Conservation (phyloP, 92 coral and sea anemone species). For the Zoanthus sociatus region DNA sequence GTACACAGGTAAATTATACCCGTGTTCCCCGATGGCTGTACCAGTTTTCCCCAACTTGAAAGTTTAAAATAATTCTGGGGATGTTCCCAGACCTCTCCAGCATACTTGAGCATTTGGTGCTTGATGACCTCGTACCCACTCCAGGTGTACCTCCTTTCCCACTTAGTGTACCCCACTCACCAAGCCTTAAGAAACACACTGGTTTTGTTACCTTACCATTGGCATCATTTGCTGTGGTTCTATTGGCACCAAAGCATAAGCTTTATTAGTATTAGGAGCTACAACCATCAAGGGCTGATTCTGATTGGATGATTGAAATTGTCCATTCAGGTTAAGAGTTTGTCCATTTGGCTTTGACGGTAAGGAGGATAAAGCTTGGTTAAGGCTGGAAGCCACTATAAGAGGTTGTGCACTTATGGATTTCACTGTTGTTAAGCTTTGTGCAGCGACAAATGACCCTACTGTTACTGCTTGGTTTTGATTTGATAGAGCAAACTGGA, state of each 20-base stretch:
- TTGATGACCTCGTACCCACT: too few relatives aligned
- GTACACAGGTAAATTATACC: too few relatives aligned
- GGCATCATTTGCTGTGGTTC: constrained; percentile 43
- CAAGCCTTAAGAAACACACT: too few relatives aligned
- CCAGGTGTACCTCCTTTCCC: too few relatives aligned
- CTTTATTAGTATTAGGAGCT: constrained; percentile 47
- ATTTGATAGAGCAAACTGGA: constrained; percentile 21
- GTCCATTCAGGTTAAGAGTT: constrained; percentile 33
- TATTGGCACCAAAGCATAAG: constrained; percentile 39
- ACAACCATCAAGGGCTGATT: constrained; percentile 46
- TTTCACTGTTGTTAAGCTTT: constrained; percentile 8
- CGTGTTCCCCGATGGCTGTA: too few relatives aligned
- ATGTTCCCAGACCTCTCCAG: too few relatives aligned
- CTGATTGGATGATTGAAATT: constrained; percentile 29
- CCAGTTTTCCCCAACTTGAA: too few relatives aligned
- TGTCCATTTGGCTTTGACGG: constrained; percentile 17
- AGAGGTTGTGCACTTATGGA: constrained; percentile 5
- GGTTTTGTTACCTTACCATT: constrained; percentile 22
- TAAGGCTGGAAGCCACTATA: constrained; percentile 17
- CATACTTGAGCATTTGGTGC: too few relatives aligned
- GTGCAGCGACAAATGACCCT: background rate
- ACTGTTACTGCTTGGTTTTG: constrained; percentile 9
- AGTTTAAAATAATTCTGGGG: too few relatives aligned
- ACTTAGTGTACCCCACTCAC: too few relatives aligned
- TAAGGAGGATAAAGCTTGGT: constrained; percentile 14